Conservation (phyloP, 2,888 invertebrate species). For the Drosophila atripex region DNA sequence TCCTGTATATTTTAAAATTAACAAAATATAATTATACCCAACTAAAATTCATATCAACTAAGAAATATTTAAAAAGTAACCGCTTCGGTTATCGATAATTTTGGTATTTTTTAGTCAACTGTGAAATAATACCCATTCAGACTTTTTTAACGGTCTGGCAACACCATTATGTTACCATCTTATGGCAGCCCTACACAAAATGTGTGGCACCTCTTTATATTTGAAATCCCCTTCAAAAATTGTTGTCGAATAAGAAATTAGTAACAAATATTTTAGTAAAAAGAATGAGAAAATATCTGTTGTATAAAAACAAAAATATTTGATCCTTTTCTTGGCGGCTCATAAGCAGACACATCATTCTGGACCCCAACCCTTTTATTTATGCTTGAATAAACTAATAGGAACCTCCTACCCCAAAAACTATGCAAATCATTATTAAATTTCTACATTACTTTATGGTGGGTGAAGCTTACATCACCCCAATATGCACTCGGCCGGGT, state of each 20-base stretch:
- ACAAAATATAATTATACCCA: no score
- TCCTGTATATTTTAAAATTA: no score
- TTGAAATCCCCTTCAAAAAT: background rate
- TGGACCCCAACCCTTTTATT: background rate
- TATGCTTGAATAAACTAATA: slow-evolving; percentile 2
- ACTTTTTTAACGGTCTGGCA: background rate
- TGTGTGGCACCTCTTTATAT: background rate
- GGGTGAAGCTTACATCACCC: slow-evolving; percentile 11
- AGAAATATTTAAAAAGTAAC: background rate
- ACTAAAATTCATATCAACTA: background rate
- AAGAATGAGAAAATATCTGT: no score
- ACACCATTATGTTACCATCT: background rate
- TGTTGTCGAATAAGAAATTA: background rate
- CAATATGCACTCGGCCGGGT: slow-evolving; percentile 8
- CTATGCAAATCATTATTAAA: slow-evolving; percentile 26
- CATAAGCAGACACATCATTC: background rate
- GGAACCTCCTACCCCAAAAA: slow-evolving; percentile 27
- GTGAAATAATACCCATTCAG: no score
- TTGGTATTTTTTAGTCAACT: background rate
- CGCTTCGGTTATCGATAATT: background rate
- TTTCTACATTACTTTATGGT: background rate
- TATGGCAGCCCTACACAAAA: background rate
- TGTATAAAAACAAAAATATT: background rate
- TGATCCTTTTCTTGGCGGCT: background rate
- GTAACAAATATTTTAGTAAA: no score